Evolutionary conservation across 2,888 invertebrate species (phyloP), one percentile per base, ranked within the genome.

Genomic region (Drosophila diplacantha): DNA sequence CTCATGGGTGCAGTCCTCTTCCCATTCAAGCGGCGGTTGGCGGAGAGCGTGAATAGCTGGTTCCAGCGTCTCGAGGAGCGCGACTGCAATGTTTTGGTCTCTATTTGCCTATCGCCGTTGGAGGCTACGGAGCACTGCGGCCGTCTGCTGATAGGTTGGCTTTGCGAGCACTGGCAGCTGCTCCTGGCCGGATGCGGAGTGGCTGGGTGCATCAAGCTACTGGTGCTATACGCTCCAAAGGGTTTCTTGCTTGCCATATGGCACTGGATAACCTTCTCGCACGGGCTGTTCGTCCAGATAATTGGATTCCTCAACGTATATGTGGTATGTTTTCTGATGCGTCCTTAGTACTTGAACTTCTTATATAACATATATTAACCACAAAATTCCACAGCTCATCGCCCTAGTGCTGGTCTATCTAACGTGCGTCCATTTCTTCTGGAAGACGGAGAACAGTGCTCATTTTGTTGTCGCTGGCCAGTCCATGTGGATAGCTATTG

Each of bases 1-100:
- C 90, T 99, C 32, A 96, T 97, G 81, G 99, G 99, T n/a, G 97
- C 98, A 1, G 94, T 98, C 37, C 90, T 99, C n/a, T 96, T 97
- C 88, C 99, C 99, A 0, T 94, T 97, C 84, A 99, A 99, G 88
- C 91, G 93, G 66, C 93, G 92, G 57, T 88, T 98, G 43, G 93
- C 96, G 0, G 92, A 92, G 63, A 90, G 91, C 65, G 90, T 96
- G 22, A 92, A 94, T 76, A 91, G 92, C 72, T 97, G 97, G 96
- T 93, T 96, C 84, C 90, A 91, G 80, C 89, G 90, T 54, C 86
- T 94, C 39, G 93, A 94, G 81, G 90, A 91, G 64, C 90, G 92
- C 0, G 90, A 92, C 68, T 92, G 91, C 5, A 93, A 94, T 74
- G 90, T 94, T 35, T 82, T 94, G 44, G 85, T 92, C 29, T 90